These are phyloP conservation scores for Aspidiotus destructor DNA, from an alignment of 2,888 invertebrate genomes.

Conservation along the genomic window DNA sequence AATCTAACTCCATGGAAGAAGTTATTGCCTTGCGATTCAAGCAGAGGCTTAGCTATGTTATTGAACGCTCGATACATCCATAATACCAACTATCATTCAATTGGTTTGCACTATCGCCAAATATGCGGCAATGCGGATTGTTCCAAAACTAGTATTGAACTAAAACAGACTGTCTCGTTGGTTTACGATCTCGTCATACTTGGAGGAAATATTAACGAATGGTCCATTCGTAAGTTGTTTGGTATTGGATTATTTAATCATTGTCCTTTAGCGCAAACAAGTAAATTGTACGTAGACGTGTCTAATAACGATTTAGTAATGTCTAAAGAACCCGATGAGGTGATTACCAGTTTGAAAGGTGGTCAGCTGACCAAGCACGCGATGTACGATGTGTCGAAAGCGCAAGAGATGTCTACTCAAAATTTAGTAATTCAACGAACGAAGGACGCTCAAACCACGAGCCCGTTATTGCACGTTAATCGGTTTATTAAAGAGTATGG, in stretches of 20 bases:
- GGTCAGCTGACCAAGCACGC: slow-evolving; percentile 58
- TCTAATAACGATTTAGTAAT: slow-evolving; percentile 45
- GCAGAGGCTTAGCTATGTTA: slow-evolving; percentile 73
- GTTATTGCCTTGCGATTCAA: slow-evolving; percentile 87
- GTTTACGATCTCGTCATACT: slow-evolving; percentile 68
- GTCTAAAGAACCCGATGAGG: slow-evolving; percentile 52
- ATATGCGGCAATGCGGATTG: slow-evolving; percentile 53
- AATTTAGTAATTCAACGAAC: slow-evolving; percentile 22
- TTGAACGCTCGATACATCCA: slow-evolving; percentile 85
- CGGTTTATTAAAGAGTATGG: slow-evolving; percentile 36
- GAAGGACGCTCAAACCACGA: background rate
- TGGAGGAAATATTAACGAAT: slow-evolving; percentile 50
- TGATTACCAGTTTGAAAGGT: slow-evolving; percentile 54
- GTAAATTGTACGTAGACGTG: slow-evolving; percentile 71
- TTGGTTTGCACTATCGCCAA: slow-evolving; percentile 73
- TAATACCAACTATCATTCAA: slow-evolving; percentile 85
- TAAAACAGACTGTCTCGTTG: slow-evolving; percentile 74
- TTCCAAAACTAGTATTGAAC: slow-evolving; percentile 58
- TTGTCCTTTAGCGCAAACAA: slow-evolving; percentile 69
- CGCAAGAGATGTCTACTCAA: background rate
- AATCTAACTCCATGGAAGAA: slow-evolving; percentile 98
- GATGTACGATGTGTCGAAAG: slow-evolving; percentile 55
- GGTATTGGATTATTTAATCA: slow-evolving; percentile 71
- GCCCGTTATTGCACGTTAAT: slow-evolving; percentile 35
- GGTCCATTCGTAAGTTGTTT: slow-evolving; percentile 79